Evolutionary conservation across 1,140 invertebrate genomes (phyloP), one percentile per base, ranked within the genome.

Genomic region (Cydia pomonella): DNA sequence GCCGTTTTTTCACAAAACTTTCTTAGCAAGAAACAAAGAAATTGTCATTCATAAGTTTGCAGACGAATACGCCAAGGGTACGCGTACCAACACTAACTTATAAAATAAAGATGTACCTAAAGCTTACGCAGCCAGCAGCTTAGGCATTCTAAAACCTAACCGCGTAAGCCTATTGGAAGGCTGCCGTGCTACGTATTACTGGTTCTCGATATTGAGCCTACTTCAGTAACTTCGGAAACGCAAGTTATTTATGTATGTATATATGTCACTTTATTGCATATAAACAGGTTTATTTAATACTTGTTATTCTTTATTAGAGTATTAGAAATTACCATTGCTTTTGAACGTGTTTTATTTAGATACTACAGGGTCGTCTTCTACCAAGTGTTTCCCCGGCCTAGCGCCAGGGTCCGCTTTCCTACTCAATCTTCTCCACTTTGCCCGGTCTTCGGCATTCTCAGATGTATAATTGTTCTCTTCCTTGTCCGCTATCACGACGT

Each of bases 111-210:
- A 66, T 66, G 63, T 66, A 16, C 21, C 25, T n/a, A 29, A 66
- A 25, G 62, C 62, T 23, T 63, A 63, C 62, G 25, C 23, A 27
- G 27, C 13, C 12, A 53, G 16, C 25, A 7, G 21, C 62, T 63
- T 63, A 66, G 16, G 27, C 63, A 66, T 29, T 66, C 27, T 66
- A 29, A 9, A 53, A 53, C 0, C 21, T 27, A 62, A 25, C n/a
- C 25, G 12, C 25, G 12, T 66, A 66, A 66, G 63, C 63, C 27
- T 29, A n/a, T 66, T 66, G 63, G 27, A 66, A 4, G 27, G 63
- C 63, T 66, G n/a, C 63, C 27, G 27, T n/a, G 63, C 63, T 63
- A 27, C 21, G 21, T 63, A 66, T 18, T 66, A 66, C 25, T 63
- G 62, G 25, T 66, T 16, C 12, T 27, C 62, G 23, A 10, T 27